phyloP scores from a whole-genome alignment of 2,797 vertebrate species.

The Acanthis flammea region DNA sequence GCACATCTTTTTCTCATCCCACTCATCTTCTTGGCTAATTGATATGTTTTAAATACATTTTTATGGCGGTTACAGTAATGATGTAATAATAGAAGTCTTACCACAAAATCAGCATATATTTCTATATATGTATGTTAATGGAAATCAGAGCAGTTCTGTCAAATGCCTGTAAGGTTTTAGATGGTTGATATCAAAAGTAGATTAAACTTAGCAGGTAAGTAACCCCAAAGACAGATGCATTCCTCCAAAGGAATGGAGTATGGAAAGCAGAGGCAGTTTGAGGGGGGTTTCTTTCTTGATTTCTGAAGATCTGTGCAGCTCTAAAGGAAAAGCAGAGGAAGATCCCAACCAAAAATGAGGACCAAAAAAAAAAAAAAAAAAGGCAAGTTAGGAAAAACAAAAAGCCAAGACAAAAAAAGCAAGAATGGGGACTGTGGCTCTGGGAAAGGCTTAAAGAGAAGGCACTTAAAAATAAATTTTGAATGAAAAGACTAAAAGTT shows the following conservation, averaged over 20 bases:
- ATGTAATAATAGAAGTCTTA: background rate
- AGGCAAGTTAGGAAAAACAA: background rate
- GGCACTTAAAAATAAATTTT: background rate
- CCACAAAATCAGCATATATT: background rate
- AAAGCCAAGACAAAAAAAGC: background rate
- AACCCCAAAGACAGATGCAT: background rate
- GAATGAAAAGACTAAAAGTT: background rate
- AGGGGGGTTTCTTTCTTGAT: background rate
- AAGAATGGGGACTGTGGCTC: background rate
- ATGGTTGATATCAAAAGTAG: background rate
- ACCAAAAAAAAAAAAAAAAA: background rate
- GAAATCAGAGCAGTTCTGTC: background rate
- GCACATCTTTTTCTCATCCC: background rate
- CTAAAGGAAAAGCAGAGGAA: background rate
- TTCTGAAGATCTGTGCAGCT: background rate
- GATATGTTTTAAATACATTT: background rate
- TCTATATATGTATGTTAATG: background rate
- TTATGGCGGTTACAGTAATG: background rate
- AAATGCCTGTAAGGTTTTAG: background rate
- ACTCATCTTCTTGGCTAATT: background rate
- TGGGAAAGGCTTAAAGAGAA: background rate
- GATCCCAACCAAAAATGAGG: background rate
- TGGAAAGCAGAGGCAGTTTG: background rate
- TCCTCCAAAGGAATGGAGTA: accelerated
- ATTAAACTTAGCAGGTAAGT: background rate